Evolutionary conservation across 2,888 invertebrate genomes (phyloP).

Genomic region (Dynastes tityus): DNA sequence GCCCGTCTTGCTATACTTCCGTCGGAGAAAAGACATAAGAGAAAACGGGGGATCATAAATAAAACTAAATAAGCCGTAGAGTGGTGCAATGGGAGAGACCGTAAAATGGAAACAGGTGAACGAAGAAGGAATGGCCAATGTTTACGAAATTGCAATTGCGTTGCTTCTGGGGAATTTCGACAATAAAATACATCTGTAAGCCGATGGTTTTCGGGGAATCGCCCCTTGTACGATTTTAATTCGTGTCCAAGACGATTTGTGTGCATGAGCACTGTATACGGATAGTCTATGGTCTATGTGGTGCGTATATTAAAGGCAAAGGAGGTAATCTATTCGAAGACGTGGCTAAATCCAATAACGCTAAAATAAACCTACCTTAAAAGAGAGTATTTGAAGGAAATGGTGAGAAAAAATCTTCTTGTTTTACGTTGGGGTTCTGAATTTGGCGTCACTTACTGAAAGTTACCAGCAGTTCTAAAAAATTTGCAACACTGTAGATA

Average conservation of each 20-base stretch:
- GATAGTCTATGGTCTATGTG: background rate
- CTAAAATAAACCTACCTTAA: conserved; percentile 7
- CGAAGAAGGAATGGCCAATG: conserved; percentile 63
- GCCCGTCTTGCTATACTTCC: conserved; percentile 10
- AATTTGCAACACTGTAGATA: too few relatives aligned
- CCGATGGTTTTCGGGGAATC: conserved; percentile 61
- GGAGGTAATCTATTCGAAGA: conserved; percentile 8
- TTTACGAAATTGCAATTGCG: conserved; percentile 64
- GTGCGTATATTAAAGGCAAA: conserved; percentile 12
- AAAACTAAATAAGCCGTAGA: conserved; percentile 48
- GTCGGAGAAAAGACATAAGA: conserved; percentile 29
- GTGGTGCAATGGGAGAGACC: conserved; percentile 56
- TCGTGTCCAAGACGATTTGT: conserved; percentile 52
- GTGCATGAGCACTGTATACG: conserved; percentile 4
- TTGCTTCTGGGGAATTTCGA: conserved; percentile 59
- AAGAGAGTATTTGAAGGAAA: background rate
- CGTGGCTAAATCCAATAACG: background rate
- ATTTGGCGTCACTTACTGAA: too few relatives aligned
- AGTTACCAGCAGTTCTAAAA: too few relatives aligned
- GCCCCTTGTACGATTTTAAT: conserved; percentile 58
- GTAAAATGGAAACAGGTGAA: conserved; percentile 67
- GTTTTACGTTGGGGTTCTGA: too few relatives aligned
- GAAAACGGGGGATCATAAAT: conserved; percentile 42
- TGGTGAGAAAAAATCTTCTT: too few relatives aligned
- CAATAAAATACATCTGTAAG: conserved; percentile 65